Evolutionary conservation across 2,797 vertebrate genomes (phyloP).

Genomic region (Cyprinella venusta): DNA sequence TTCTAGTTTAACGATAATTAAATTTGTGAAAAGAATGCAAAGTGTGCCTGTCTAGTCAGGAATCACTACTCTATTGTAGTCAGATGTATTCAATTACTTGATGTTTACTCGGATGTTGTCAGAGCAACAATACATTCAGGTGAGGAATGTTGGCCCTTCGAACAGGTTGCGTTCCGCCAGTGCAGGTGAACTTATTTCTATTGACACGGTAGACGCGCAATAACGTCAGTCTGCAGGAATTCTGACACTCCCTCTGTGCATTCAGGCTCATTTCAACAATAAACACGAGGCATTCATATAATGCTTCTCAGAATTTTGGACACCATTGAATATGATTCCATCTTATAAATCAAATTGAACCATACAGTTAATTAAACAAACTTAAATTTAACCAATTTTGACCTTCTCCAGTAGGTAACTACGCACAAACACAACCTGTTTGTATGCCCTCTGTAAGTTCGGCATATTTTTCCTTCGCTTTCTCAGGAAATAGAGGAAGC

Average conservation of each 20-base stretch:
- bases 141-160: not conserved
- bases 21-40: not conserved
- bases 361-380: not conserved
- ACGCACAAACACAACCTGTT: not conserved
- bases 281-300: not conserved
- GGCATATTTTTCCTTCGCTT: not conserved
- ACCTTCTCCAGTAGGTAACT: not conserved
- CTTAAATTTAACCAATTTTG: not conserved
- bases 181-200: not conserved
- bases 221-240: not conserved
- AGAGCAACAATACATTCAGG: not conserved
- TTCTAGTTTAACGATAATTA: not conserved
- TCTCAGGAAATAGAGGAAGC: not conserved
- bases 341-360: not conserved
- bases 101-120: not conserved
- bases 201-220: not conserved
- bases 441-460: not conserved
- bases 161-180: not conserved
- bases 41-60: not conserved
- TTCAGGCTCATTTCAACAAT: not conserved
- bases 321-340: not conserved
- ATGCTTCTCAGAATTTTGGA: not conserved
- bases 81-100: not conserved
- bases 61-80: not conserved
- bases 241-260: conserved; percentile 19